A percentile compares a stretch with the other conserved stretches of the same genome.
Evolutionary conservation across 1,140 invertebrate species (phyloP).

Genomic region (Coptotermes formosanus): DNA sequence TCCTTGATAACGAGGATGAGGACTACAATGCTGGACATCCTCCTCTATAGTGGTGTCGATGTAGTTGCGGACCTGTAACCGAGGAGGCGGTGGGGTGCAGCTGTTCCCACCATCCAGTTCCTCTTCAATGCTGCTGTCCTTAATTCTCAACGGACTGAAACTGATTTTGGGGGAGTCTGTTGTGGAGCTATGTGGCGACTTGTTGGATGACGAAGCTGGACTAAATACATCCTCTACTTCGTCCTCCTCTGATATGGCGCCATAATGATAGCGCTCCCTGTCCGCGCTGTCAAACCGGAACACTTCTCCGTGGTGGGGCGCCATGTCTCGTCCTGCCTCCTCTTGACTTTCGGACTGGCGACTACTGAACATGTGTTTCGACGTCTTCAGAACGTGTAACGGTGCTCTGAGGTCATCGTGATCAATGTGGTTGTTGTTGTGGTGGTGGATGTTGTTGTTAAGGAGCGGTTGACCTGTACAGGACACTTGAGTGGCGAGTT

Average conservation of each 20-base stretch:
- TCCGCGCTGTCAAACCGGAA: conserved; percentile 55
- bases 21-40: conserved; percentile 39
- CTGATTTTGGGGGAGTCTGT: conserved; percentile 57
- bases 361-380: conserved; percentile 10
- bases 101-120: conserved; percentile 50
- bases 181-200: conserved; percentile 53
- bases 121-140: conserved; percentile 51
- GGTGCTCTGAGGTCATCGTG: conserved; percentile 34
- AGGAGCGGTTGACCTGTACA: conserved; percentile 39
- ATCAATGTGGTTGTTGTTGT: conserved; percentile 41
- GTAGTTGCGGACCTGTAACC: conserved; percentile 46
- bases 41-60: conserved; percentile 42
- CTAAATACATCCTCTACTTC: conserved; percentile 55
- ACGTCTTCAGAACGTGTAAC: neutral
- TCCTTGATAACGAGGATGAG: conserved; percentile 49
- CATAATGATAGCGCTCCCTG: conserved; percentile 45
- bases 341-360: conserved; percentile 14
- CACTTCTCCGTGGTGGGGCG: conserved; percentile 43
- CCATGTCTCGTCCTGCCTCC: conserved; percentile 28
- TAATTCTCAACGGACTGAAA: conserved; percentile 58
- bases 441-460: conserved; percentile 43
- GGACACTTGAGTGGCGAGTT: conserved; percentile 55
- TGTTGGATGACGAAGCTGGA: conserved; percentile 53
- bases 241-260: conserved; percentile 50
- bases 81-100: conserved; percentile 37